A percentile compares a stretch with the other conserved stretches of the same genome.
Evolutionary conservation across 2,113 vertebrate genomes (phyloP).

Genomic region (Nipponia nippon): DNA sequence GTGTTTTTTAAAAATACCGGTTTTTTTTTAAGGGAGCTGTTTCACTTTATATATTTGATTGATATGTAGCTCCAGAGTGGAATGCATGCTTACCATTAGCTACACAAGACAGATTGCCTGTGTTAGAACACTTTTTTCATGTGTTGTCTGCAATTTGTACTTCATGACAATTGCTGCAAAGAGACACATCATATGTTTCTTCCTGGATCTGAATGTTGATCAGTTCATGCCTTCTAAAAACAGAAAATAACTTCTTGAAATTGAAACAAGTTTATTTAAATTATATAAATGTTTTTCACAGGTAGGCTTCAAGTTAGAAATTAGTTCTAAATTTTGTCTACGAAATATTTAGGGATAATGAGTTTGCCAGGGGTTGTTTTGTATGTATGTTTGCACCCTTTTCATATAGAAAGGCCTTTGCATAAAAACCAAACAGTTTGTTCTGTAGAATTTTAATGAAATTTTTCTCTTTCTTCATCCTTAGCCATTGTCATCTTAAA

Average conservation of each 20-base stretch:
- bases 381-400: background rate
- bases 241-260: background rate
- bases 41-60: background rate
- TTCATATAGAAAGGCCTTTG: background rate
- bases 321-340: background rate
- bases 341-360: background rate
- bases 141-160: background rate
- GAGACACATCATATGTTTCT: rapidly evolving
- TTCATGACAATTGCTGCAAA: background rate
- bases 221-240: background rate
- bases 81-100: background rate
- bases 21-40: background rate
- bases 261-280: background rate
- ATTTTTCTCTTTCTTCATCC: background rate
- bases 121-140: background rate
- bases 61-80: background rate
- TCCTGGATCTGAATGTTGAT: background rate
- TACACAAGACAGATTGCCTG: background rate
- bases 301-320: background rate
- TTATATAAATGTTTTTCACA: background rate
- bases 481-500: background rate
- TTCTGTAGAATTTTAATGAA: background rate
- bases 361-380: background rate
- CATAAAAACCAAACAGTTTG: background rate
- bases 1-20: background rate